These are phyloP conservation scores for Ovis canadensis DNA, from an alignment of 2,113 vertebrate genomes.

Conservation along the genomic window DNA sequence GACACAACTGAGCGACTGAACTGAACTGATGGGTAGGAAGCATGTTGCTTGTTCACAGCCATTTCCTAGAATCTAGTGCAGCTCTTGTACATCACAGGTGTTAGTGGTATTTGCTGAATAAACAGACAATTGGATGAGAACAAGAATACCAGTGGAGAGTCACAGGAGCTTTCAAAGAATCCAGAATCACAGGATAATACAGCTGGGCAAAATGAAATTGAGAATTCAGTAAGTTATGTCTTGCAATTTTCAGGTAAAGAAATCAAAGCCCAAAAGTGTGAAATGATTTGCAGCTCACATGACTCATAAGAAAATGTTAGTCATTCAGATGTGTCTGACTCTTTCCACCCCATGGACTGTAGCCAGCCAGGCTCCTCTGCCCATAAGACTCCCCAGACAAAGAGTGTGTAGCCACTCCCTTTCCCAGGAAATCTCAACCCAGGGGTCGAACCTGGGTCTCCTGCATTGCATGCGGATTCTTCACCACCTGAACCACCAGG, in stretches of 20 bases:
- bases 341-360: background rate
- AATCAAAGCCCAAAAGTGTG: background rate
- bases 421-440: background rate
- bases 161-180: background rate
- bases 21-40: background rate
- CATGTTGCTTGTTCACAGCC: background rate
- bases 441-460: background rate
- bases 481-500: background rate
- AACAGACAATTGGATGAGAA: background rate
- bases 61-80: background rate
- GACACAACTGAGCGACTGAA: background rate
- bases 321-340: background rate
- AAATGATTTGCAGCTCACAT: background rate
- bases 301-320: background rate
- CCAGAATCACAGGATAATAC: background rate
- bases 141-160: background rate
- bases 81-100: background rate
- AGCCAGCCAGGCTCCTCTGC: background rate
- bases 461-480: accelerated
- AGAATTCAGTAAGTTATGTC: background rate
- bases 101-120: background rate
- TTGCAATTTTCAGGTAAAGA: background rate
- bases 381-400: background rate
- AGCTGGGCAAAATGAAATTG: background rate
- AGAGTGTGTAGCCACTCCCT: background rate